Evolutionary conservation across 2,797 vertebrate species (phyloP).

Genomic region (Columba guinea): DNA sequence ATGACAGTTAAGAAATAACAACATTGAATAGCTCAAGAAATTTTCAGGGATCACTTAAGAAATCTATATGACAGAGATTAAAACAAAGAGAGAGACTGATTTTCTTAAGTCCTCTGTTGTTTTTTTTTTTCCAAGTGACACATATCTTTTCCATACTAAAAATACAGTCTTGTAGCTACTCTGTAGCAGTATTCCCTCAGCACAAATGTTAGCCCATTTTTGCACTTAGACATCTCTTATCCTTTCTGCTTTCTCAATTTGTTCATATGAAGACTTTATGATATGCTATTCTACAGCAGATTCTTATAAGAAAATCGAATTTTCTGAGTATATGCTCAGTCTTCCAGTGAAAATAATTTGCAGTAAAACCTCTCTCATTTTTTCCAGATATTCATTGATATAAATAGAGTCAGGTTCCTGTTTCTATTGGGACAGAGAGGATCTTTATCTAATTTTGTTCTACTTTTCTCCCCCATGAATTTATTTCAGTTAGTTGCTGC

Average conservation of each 20-base stretch:
- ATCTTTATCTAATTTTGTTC: conserved; percentile 2
- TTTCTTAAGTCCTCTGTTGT: background rate
- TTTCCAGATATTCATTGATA: background rate
- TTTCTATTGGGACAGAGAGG: background rate
- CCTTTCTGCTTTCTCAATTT: background rate
- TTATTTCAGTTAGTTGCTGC: background rate
- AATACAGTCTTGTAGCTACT: background rate
- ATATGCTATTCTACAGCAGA: background rate
- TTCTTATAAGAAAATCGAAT: conserved; percentile 23
- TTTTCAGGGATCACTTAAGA: background rate
- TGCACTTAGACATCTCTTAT: background rate
- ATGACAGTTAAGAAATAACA: background rate
- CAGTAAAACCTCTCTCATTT: conserved; percentile 21
- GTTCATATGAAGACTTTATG: conserved; percentile 18
- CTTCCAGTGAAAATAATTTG: background rate
- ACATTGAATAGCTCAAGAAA: background rate
- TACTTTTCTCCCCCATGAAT: background rate
- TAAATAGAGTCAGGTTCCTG: background rate
- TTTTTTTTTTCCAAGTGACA: background rate
- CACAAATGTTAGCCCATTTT: background rate
- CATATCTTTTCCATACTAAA: background rate
- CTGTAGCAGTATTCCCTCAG: background rate
- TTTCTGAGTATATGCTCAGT: conserved; percentile 1
- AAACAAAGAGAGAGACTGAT: background rate
- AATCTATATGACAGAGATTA: background rate